Evolutionary conservation across 2,113 vertebrate genomes (phyloP).

Genomic region (Serranochromis macrocephalus): DNA sequence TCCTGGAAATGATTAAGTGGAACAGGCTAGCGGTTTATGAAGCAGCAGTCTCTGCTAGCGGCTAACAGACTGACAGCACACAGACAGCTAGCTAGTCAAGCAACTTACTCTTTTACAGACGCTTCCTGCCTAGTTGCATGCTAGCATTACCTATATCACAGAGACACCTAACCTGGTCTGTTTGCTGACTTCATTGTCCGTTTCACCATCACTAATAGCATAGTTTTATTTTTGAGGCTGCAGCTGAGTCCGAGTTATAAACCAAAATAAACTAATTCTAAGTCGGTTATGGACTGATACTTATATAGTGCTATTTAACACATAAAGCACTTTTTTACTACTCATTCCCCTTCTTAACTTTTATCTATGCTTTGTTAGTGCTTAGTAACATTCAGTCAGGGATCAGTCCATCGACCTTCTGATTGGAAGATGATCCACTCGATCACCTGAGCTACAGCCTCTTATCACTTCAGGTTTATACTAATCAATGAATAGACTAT

Average conservation of each 20-base stretch:
- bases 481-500: background rate
- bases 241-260: background rate
- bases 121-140: background rate
- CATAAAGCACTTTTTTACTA: background rate
- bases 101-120: background rate
- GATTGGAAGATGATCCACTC: background rate
- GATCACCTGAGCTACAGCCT: background rate
- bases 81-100: background rate
- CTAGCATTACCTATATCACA: background rate
- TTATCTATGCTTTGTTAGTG: background rate
- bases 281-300: background rate
- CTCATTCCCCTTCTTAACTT: background rate
- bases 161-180: background rate
- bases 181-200: background rate
- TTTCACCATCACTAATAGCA: background rate
- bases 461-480: background rate
- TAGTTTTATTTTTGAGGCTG: background rate
- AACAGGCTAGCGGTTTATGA: slow-evolving; percentile 45
- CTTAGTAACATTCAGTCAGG: background rate
- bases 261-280: background rate
- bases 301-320: background rate
- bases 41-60: slow-evolving; percentile 10
- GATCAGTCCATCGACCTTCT: background rate
- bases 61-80: slow-evolving; percentile 42
- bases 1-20: slow-evolving; percentile 66